Conservation (phyloP, 2,888 invertebrate genomes). For the Epiblema foenella region DNA sequence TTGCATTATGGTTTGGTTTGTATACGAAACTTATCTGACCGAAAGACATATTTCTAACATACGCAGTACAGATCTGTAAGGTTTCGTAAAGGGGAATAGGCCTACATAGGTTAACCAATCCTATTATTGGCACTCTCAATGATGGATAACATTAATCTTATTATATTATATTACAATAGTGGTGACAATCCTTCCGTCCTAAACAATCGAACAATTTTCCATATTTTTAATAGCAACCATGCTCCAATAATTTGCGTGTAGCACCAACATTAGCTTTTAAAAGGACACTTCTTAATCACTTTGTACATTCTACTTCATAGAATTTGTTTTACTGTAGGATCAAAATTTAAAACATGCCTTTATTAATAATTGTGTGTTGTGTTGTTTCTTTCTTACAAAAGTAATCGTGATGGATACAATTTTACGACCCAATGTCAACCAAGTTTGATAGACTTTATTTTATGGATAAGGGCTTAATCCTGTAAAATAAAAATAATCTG, state of each 20-base stretch:
- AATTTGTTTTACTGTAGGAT: background rate
- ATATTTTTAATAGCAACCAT: background rate
- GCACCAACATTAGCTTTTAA: conserved; percentile 10
- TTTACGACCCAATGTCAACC: background rate
- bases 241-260: conserved; percentile 2
- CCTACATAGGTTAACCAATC: too few relatives aligned
- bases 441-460: background rate
- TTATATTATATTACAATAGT: too few relatives aligned
- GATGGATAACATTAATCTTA: too few relatives aligned
- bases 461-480: background rate
- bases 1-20: background rate
- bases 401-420: background rate
- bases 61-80: background rate
- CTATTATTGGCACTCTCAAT: too few relatives aligned
- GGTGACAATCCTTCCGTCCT: background rate
- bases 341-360: background rate
- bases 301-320: conserved; percentile 8
- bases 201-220: background rate
- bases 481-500: background rate
- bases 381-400: background rate
- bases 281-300: conserved; percentile 18
- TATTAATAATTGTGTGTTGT: background rate
- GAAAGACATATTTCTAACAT: too few relatives aligned
- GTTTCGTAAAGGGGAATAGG: background rate
- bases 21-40: too few relatives aligned